A percentile compares a stretch with the other conserved stretches of the same genome.
phyloP scores from a whole-genome alignment of 2,888 invertebrate species.

The Abrostola triplasia region DNA sequence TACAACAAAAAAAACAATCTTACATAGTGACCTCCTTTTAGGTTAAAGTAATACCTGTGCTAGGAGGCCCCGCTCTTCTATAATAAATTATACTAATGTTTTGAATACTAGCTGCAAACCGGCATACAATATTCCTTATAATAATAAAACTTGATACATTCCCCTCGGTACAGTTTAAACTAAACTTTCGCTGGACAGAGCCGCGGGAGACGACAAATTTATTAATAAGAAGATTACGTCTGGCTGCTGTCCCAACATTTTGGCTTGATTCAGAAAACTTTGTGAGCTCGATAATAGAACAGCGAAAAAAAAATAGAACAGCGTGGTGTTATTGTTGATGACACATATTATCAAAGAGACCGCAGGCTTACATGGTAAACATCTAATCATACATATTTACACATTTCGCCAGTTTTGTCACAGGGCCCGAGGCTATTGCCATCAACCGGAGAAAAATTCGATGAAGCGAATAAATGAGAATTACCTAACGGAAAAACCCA shows the following conservation, averaged over 20 bases:
- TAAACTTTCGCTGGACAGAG: conserved; percentile 20
- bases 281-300: neutral
- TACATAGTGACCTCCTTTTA: too few species aligned
- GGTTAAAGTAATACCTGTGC: too few species aligned
- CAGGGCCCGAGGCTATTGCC: too few species aligned
- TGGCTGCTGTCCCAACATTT: conserved; percentile 14
- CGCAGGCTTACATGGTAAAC: too few species aligned
- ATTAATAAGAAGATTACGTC: conserved; percentile 28
- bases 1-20: too few species aligned
- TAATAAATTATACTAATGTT: neutral
- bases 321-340: neutral
- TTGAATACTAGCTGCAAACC: neutral
- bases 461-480: too few species aligned
- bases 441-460: too few species aligned
- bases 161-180: conserved; percentile 8
- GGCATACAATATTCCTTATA: conserved; percentile 1
- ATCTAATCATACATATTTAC: too few species aligned
- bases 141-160: conserved; percentile 5
- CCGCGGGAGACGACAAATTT: conserved; percentile 22
- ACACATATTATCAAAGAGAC: too few species aligned
- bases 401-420: too few species aligned
- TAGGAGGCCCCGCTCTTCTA: too few species aligned
- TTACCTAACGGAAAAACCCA: too few species aligned
- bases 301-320: conserved; percentile 3
- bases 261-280: conserved; percentile 9